phyloP scores from a whole-genome alignment of 2,797 vertebrate species.

The Sciurus vulgaris region DNA sequence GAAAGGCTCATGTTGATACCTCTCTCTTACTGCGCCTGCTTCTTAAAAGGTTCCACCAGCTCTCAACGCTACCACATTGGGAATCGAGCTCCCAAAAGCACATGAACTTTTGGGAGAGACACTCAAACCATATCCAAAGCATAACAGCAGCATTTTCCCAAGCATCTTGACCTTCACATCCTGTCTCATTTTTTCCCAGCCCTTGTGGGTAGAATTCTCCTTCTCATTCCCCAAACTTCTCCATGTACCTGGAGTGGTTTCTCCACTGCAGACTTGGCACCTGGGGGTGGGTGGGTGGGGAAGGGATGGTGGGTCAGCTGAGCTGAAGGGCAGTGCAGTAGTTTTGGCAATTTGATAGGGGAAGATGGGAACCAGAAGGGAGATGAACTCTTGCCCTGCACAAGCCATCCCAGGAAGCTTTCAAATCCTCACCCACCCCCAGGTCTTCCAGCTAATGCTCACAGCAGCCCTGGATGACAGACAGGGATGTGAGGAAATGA shows the following conservation, averaged over 20 bases:
- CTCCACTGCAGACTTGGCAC: background rate
- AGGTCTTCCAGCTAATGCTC: background rate
- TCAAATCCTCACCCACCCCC: too few species aligned
- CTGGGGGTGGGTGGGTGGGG: background rate
- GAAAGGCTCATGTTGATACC: background rate
- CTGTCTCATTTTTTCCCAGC: background rate
- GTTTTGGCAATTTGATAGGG: background rate
- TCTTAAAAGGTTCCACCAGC: background rate
- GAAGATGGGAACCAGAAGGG: background rate
- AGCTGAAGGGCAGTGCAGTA: background rate
- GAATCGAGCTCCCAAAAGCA: background rate
- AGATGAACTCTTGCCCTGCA: background rate
- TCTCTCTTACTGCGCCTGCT: too few species aligned
- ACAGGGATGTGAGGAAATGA: background rate
- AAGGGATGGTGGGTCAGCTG: background rate
- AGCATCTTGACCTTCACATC: background rate
- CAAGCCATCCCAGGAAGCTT: too few species aligned
- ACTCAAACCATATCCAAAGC: background rate
- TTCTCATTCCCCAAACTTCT: background rate
- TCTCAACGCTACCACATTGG: background rate
- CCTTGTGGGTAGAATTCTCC: background rate
- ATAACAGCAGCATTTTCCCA: background rate
- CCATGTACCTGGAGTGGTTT: background rate
- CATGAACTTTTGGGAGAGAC: background rate
- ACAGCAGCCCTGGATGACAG: background rate